These are phyloP conservation scores for Aphidius colemani DNA, from an alignment of 2,888 invertebrate species.

Conservation along the genomic window DNA sequence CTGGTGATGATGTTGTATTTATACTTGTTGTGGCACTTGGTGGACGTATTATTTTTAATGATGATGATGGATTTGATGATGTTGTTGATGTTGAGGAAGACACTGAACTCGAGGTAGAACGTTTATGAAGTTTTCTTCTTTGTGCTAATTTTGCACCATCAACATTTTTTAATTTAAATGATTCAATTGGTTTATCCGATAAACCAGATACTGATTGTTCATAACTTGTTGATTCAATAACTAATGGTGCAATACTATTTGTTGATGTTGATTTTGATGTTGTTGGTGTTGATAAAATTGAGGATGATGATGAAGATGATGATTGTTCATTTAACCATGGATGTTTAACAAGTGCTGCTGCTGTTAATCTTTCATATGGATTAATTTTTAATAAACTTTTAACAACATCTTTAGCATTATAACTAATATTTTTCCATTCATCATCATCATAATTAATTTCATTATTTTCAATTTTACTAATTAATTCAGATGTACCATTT, in stretches of 20 bases:
- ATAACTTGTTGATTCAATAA: too few relatives aligned
- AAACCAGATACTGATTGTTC: conserved; percentile 58
- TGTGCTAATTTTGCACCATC: conserved; percentile 73
- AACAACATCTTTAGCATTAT: conserved; percentile 76
- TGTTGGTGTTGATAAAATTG: background rate
- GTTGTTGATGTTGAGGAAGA: conserved; percentile 60
- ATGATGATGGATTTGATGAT: conserved; percentile 39
- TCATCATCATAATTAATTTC: conserved; percentile 76
- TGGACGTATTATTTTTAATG: conserved; percentile 42
- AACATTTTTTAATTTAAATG: conserved; percentile 77
- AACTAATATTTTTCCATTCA: conserved; percentile 76
- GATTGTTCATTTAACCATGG: conserved; percentile 66
- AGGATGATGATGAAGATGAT: background rate
- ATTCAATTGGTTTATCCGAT: conserved; percentile 68
- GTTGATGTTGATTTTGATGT: conserved; percentile 1
- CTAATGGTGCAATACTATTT: too few relatives aligned
- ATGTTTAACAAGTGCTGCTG: conserved; percentile 70
- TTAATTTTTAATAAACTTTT: conserved; percentile 79
- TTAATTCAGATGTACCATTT: conserved; percentile 72
- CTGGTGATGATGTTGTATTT: conserved; percentile 45
- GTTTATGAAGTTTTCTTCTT: conserved; percentile 69
- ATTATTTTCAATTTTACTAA: conserved; percentile 79
- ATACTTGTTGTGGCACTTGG: conserved; percentile 40
- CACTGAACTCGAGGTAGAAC: conserved; percentile 60
- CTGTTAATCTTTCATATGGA: conserved; percentile 72